Evolutionary conservation across 2,113 vertebrate genomes (phyloP).

Genomic region (Crotophaga sulcirostris): DNA sequence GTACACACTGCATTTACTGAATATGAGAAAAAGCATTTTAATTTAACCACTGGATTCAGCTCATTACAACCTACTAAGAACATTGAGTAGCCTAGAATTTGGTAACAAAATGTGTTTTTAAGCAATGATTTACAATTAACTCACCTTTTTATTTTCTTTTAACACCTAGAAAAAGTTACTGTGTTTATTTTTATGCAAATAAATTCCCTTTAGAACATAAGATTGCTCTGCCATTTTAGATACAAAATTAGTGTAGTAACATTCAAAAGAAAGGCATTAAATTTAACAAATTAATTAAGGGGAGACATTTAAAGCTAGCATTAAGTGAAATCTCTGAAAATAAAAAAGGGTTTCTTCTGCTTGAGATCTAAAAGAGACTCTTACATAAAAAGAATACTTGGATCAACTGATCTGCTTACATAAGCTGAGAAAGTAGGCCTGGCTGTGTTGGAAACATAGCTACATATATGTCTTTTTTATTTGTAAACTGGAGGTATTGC

Average conservation of each 20-base stretch:
- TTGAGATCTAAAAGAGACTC: background rate
- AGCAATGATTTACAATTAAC: background rate
- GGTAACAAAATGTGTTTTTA: background rate
- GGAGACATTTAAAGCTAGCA: background rate
- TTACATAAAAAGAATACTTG: background rate
- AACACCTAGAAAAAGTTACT: background rate
- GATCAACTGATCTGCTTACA: background rate
- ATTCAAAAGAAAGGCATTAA: background rate
- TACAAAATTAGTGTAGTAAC: background rate
- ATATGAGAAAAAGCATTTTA: conserved; percentile 69
- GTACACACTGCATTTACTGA: conserved; percentile 50
- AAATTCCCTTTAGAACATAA: background rate
- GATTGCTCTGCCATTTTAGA: background rate
- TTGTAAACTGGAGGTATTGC: background rate
- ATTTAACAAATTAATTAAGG: background rate
- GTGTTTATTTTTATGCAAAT: background rate
- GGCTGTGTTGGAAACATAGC: background rate
- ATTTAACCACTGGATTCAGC: conserved; percentile 62
- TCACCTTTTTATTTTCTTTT: background rate
- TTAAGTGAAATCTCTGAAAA: background rate
- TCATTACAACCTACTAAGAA: conserved; percentile 60
- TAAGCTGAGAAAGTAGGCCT: background rate
- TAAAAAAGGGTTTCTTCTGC: background rate
- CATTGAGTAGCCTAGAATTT: conserved; percentile 17
- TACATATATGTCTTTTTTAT: background rate